These are phyloP conservation scores for Geotrupes spiniger DNA, from an alignment of 2,888 invertebrate species.

Conservation along the genomic window DNA sequence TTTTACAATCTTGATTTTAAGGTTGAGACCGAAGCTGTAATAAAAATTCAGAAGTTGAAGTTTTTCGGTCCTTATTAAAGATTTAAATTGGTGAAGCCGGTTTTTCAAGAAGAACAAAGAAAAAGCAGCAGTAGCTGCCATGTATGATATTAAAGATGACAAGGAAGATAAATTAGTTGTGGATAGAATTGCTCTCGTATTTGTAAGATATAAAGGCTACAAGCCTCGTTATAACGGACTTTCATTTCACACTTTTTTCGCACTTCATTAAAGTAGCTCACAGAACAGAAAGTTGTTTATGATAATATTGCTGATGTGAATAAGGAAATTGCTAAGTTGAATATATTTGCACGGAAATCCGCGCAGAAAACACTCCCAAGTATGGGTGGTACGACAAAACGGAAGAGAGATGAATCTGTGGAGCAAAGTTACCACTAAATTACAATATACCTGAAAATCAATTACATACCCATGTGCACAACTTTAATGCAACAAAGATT, in stretches of 20 bases:
- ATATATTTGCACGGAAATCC: slow-evolving; percentile 17
- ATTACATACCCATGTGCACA: slow-evolving; percentile 26
- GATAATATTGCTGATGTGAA: background rate
- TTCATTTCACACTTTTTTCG: slow-evolving; percentile 34
- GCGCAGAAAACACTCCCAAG: slow-evolving; percentile 9
- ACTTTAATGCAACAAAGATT: slow-evolving; percentile 30
- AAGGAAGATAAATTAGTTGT: slow-evolving; percentile 36
- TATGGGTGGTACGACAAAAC: slow-evolving; percentile 39
- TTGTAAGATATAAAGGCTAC: slow-evolving; percentile 10
- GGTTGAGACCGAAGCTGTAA: background rate
- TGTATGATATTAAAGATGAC: slow-evolving; percentile 30
- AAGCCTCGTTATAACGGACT: slow-evolving; percentile 16
- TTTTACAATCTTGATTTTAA: too few species aligned
- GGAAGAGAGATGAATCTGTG: slow-evolving; percentile 32
- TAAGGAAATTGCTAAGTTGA: background rate
- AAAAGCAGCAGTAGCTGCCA: slow-evolving; percentile 36
- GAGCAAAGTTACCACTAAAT: slow-evolving; percentile 4
- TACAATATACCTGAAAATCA: slow-evolving; percentile 18
- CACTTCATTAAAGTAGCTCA: slow-evolving; percentile 38
- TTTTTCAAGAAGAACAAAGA: slow-evolving; percentile 52
- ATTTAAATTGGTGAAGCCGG: slow-evolving; percentile 60
- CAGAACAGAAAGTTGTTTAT: slow-evolving; percentile 11
- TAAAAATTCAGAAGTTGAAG: slow-evolving; percentile 41
- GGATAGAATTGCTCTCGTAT: slow-evolving; percentile 44
- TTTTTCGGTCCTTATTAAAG: slow-evolving; percentile 63